Evolutionary conservation across 2,888 invertebrate genomes (phyloP).

Genomic region (Enchytraeus crypticus): DNA sequence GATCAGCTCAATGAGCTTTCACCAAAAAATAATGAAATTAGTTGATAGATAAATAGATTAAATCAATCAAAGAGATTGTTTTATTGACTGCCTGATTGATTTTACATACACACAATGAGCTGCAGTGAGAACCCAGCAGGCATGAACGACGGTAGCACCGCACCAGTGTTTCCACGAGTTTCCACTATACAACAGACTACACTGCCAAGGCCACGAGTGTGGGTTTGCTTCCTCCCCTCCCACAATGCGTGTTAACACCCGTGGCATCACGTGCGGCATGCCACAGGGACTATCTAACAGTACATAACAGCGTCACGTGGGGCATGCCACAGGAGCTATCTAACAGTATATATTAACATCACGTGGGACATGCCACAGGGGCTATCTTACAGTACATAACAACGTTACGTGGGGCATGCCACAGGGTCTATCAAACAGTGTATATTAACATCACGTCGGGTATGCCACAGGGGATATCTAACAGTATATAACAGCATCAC

Average conservation of each 20-base stretch:
- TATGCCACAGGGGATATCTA: background rate
- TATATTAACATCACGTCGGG: too few species aligned
- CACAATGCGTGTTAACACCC: constrained; percentile 14
- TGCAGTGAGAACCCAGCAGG: constrained; percentile 35
- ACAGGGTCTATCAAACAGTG: constrained; percentile 9
- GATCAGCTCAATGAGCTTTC: too few species aligned
- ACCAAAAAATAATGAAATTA: too few species aligned
- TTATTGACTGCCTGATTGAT: too few species aligned
- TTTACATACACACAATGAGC: constrained; percentile 33
- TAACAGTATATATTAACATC: too few species aligned
- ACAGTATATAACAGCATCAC: background rate
- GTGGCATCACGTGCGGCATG: constrained; percentile 14
- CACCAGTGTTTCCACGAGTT: constrained; percentile 31
- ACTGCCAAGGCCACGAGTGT: constrained; percentile 24
- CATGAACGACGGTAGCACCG: constrained; percentile 36
- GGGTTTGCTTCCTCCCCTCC: constrained; percentile 19
- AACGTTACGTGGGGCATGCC: constrained; percentile 15
- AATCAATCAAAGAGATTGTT: too few species aligned
- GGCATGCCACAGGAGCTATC: constrained; percentile 15
- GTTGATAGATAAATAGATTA: too few species aligned
- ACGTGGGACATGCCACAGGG: constrained; percentile 17
- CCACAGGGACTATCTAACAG: constrained; percentile 15
- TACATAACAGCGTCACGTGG: constrained; percentile 11
- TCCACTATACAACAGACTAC: constrained; percentile 14
- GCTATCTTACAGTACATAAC: too few species aligned